Evolutionary conservation across 92 coral and sea anemone genomes (phyloP), one percentile per base, ranked within the genome.

Genomic region (Porites evermanni): DNA sequence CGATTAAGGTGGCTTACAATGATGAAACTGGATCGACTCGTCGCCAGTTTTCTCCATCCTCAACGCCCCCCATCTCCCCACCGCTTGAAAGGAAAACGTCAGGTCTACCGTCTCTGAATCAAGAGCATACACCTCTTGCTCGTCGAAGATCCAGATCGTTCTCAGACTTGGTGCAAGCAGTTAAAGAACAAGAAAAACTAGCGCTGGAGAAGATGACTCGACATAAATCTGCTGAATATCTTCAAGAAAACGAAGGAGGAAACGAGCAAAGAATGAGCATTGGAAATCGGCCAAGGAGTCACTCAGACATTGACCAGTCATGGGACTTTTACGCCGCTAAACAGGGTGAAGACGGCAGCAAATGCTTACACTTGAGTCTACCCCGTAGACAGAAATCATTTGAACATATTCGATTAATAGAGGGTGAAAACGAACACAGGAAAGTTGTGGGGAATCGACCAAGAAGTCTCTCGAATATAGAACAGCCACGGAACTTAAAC

Each of bases 1-100:
- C 92, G 12, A 89, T 89, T 56, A 89, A 53, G 67, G 70, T 89
- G 6, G 47, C 47, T 38, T 78, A 56, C 38, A 84, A 71, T n/a
- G 54, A 79, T 72, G 84, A 79, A 29, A 7, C 72, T 67, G 77
- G 70, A 70, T 80, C 75, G 26, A 38, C 59, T 29, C 23, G 14
- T 29, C 24, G 16, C 38, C 78, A 18, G 6, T 32, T 26, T 47
- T 29, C 67, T 68, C 24, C 50, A 23, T 53, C 32, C 32, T 17
- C 24, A 53, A 56, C 77, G 3, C 67, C 68, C 8, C 67, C 77
- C 19, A 17, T 50, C 71, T 81, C 85, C 18, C 85, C 85, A 6
- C 75, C 2, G 14, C 11, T 53, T 9, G 85, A 56, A 56, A 81
- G 77, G 18, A 59, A 68, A 9, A 68, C 52, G 1, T 7, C 69